Evolutionary conservation across 2,888 invertebrate genomes (phyloP), one percentile per base, ranked within the genome.

Genomic region (Nudaria mundana): DNA sequence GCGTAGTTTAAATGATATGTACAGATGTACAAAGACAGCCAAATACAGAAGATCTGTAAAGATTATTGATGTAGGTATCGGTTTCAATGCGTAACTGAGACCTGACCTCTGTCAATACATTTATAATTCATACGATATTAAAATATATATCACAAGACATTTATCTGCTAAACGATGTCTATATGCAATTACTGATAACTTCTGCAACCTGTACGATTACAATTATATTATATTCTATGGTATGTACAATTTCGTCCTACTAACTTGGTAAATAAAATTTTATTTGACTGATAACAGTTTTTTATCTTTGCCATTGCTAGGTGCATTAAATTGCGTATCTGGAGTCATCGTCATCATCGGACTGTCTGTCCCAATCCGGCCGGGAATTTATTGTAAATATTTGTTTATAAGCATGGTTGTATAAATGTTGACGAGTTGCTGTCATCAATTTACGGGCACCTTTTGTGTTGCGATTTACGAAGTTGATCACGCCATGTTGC

Each of bases 161-260:
- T n/a, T 59, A 59, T 58, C 54, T 22, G 37, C 29, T 37, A 32
- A 36, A 33, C 43, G 37, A 42, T 37, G 44, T 52, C 63, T 6
- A 25, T 12, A 68, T 81, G 81, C 79, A 75, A 65, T 72, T 63
- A 47, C 48, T 52, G 76, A 80, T 82, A 81, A 64, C 80, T 74
- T 73, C 48, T 66, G 63, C 75, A 81, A 80, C 79, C 74, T 79
- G 74, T 56, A 57, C 52, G 56, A 52, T 52, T 34, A 41, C 37
- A 51, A 57, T 49, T 56, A 57, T n/a, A n/a, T n/a, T n/a, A 52
- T 54, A 46, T 52, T 44, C 32, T 40, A 35, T 39, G 42, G 57
- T 38, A 46, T 40, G 44, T 43, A 35, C 41, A 43, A 32, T 37
- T 30, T 24, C 65, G 82, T 63, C 75, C 82, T 57, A 83, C 71